Conservation (phyloP, 2,888 invertebrate genomes). For the Artemia sp. region DNA sequence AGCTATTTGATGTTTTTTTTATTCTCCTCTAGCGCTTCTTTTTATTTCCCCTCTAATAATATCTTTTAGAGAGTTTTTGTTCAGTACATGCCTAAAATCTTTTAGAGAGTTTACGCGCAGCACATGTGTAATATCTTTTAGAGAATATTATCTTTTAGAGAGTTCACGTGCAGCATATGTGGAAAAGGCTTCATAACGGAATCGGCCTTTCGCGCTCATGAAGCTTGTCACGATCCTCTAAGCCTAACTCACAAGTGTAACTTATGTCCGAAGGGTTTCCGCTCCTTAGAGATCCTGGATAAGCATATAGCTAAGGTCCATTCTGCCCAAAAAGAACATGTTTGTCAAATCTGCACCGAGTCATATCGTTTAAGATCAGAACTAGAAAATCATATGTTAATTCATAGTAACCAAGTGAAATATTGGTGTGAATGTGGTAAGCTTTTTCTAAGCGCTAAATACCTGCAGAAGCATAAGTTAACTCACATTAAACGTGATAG, state of each 20-base stretch:
- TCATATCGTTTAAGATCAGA: not conserved
- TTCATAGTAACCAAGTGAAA: not conserved
- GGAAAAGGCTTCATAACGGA: not conserved
- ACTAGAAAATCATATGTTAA: not conserved
- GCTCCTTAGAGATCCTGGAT: not conserved
- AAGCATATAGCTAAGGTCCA: not conserved
- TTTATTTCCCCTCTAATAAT: no score
- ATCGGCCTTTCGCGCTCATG: not conserved
- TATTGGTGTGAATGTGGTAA: not conserved
- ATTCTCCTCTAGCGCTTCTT: no score
- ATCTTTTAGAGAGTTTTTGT: not conserved
- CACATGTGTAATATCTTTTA: not conserved
- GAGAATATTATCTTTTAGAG: not conserved
- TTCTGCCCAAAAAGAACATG: not conserved
- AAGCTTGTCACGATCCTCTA: not conserved
- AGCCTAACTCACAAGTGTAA: not conserved
- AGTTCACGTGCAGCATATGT: constrained; percentile 3
- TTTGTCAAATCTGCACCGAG: not conserved
- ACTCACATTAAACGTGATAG: not conserved
- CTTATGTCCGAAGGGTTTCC: not conserved
- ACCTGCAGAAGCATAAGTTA: constrained; percentile 6
- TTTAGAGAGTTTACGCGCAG: not conserved
- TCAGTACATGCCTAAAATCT: not conserved
- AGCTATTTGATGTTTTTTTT: no score
- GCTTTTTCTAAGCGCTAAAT: not conserved